Conservation (phyloP, 1,140 invertebrate species). For the Drosophila willistoni region DNA sequence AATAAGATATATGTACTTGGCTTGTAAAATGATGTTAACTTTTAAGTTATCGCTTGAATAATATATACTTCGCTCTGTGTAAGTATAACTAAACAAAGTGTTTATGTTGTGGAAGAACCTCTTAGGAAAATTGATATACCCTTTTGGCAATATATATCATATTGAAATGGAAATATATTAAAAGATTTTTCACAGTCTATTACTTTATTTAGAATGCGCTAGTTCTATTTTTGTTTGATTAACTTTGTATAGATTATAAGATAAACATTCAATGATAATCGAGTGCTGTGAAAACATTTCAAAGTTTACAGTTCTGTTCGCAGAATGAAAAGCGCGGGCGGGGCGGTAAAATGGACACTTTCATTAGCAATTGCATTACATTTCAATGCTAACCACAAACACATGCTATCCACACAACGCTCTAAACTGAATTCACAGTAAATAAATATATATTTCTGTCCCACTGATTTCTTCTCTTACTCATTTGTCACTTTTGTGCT, state of each 20-base stretch:
- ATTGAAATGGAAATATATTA: not conserved
- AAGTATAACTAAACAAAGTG: too few relatives aligned
- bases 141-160: not conserved
- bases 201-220: not conserved
- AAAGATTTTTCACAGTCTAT: not conserved
- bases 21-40: too few relatives aligned
- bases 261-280: not conserved
- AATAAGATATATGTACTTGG: too few relatives aligned
- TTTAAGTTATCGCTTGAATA: too few relatives aligned
- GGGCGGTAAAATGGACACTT: not conserved
- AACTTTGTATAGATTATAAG: not conserved
- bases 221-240: slow-evolving; percentile 2
- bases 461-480: not conserved
- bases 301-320: not conserved
- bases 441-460: not conserved
- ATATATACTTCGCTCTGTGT: too few relatives aligned
- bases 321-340: not conserved
- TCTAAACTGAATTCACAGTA: too few relatives aligned
- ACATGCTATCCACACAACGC: not conserved
- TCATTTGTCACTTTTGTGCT: not conserved
- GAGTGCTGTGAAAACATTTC: not conserved
- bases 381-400: slow-evolving; percentile 19
- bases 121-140: not conserved
- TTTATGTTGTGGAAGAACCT: not conserved
- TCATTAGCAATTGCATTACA: slow-evolving; percentile 1